Conservation (phyloP, 2,113 vertebrate species). For the Neogobius melanostomus region DNA sequence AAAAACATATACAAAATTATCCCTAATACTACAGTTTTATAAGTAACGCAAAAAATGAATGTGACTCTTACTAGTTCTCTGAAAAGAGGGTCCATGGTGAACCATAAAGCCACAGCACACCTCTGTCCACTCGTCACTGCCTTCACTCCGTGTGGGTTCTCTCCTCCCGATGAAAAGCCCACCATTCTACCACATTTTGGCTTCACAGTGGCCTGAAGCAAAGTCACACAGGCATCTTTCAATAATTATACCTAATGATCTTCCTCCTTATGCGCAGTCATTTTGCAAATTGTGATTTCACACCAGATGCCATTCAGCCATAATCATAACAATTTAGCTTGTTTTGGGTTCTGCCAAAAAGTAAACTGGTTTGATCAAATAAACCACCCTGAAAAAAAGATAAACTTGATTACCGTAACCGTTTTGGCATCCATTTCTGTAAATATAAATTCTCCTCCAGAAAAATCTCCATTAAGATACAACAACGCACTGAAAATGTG, state of each 20-base stretch:
- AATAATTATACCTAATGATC: not conserved
- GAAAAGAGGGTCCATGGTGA: constrained; percentile 91
- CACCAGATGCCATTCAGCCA: no score
- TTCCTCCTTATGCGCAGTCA: not conserved
- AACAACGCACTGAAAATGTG: constrained; percentile 83
- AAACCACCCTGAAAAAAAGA: not conserved
- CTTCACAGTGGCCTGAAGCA: constrained; percentile 87
- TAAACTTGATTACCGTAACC: constrained; percentile 82
- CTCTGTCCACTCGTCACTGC: constrained; percentile 92
- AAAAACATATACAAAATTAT: not conserved
- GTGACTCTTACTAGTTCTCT: constrained; percentile 87
- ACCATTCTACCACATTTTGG: constrained; percentile 93
- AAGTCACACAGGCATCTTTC: not conserved
- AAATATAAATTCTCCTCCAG: constrained; percentile 97
- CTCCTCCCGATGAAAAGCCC: constrained; percentile 93
- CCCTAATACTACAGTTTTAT: not conserved
- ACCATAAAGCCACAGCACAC: constrained; percentile 94
- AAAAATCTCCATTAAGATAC: constrained; percentile 94
- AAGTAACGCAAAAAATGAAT: not conserved
- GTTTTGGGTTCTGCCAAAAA: no score
- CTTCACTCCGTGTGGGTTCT: constrained; percentile 95
- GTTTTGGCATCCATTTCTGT: constrained; percentile 98
- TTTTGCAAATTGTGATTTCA: no score
- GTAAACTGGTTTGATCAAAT: no score
- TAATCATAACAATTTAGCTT: no score